A percentile compares a stretch with the other conserved stretches of the same genome.
Evolutionary conservation across 2,797 vertebrate species (phyloP).

Genomic region (Malacoctenus gilli): DNA sequence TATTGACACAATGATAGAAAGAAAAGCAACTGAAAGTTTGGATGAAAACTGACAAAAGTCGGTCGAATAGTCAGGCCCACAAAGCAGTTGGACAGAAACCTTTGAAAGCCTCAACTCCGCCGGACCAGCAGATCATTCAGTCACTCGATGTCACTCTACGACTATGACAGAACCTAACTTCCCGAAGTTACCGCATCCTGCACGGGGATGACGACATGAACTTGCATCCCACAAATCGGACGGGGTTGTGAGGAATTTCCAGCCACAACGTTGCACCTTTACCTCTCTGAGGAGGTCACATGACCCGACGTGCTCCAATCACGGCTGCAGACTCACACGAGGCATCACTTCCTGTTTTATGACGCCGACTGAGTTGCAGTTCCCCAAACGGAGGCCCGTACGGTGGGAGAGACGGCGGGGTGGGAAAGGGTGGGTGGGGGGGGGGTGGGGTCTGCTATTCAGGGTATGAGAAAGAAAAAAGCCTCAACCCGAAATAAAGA

Average conservation of each 20-base stretch:
- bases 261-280: conserved; percentile 25
- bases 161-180: conserved; percentile 45
- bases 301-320: conserved; percentile 33
- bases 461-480: too few species aligned
- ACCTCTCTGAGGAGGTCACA: conserved; percentile 39
- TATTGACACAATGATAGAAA: not conserved
- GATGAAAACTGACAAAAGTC: not conserved
- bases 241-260: conserved; percentile 65
- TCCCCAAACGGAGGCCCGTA: conserved; percentile 37
- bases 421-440: not conserved
- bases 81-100: conserved; percentile 6
- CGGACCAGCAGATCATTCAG: conserved; percentile 38
- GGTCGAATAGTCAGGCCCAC: not conserved
- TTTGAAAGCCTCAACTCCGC: conserved; percentile 40
- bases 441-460: conserved; percentile 1
- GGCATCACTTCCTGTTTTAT: conserved; percentile 62
- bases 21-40: not conserved
- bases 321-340: conserved; percentile 16
- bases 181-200: not conserved
- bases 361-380: conserved; percentile 19
- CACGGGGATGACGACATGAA: conserved; percentile 39
- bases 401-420: too few species aligned
- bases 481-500: too few species aligned
- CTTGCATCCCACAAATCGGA: not conserved
- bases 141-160: conserved; percentile 29